These are phyloP conservation scores for Oxyruncus cristatus DNA, from an alignment of 2,113 vertebrate genomes.

Conservation along the genomic window DNA sequence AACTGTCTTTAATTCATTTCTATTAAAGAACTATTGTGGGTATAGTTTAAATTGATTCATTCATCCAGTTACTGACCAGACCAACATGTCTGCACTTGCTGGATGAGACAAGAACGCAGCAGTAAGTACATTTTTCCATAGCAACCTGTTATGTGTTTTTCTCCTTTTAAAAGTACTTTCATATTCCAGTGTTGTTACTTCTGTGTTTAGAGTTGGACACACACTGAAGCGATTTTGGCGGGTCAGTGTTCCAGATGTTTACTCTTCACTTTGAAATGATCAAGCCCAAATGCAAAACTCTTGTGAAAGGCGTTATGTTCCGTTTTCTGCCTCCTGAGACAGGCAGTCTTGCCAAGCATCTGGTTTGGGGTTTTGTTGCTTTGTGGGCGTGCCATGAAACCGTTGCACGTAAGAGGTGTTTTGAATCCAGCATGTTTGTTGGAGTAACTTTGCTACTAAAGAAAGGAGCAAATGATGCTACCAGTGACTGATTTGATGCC, in stretches of 20 bases:
- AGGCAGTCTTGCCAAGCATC: neutral
- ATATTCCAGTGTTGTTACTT: neutral
- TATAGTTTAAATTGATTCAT: neutral
- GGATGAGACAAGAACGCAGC: neutral
- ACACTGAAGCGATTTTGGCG: neutral
- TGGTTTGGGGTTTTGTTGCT: neutral
- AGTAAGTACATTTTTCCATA: neutral
- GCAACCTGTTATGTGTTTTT: neutral
- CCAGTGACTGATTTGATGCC: neutral
- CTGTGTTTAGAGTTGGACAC: fast-evolving
- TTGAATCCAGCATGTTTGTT: neutral
- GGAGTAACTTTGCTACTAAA: neutral
- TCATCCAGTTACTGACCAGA: neutral
- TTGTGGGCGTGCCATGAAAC: neutral
- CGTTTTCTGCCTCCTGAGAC: neutral
- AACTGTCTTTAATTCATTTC: neutral
- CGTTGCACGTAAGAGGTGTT: neutral
- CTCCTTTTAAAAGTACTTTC: neutral
- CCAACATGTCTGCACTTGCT: neutral
- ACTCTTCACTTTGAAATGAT: neutral
- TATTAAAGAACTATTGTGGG: neutral
- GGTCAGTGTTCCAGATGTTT: neutral
- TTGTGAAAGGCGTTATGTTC: neutral
- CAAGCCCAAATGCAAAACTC: neutral
- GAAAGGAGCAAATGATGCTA: neutral